Evolutionary conservation across 2,113 vertebrate genomes (phyloP).

Genomic region (Brienomyrus brachyistius): DNA sequence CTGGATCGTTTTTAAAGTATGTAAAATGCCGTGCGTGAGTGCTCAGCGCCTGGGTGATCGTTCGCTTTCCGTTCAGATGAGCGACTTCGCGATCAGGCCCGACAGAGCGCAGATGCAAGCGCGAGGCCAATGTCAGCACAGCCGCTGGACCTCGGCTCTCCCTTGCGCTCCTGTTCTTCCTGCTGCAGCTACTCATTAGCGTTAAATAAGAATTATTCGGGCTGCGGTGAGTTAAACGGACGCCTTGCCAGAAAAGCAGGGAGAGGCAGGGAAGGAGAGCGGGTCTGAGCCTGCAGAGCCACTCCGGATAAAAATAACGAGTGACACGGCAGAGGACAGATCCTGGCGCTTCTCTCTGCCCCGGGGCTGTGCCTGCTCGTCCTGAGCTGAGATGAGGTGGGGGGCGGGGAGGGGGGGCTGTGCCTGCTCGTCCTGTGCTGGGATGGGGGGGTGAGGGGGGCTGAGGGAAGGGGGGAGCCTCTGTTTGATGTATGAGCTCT

Average conservation of each 20-base stretch:
- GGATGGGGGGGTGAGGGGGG: not conserved
- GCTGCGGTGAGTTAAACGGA: conserved; percentile 32
- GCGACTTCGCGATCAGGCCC: not conserved
- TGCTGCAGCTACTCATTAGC: conserved; percentile 20
- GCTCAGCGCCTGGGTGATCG: not conserved
- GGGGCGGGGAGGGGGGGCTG: not conserved
- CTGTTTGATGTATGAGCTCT: conserved; percentile 78
- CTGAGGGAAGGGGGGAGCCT: conserved; percentile 40
- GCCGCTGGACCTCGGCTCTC: not conserved
- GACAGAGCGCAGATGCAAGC: not conserved
- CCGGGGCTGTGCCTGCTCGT: conserved; percentile 60
- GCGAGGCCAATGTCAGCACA: not conserved
- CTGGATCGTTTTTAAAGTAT: not conserved
- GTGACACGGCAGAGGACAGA: conserved; percentile 70
- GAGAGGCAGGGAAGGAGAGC: not conserved
- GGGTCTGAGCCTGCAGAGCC: conserved; percentile 46
- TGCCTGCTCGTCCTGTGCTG: no score
- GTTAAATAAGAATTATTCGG: conserved; percentile 36
- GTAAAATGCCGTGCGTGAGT: not conserved
- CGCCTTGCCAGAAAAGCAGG: conserved; percentile 33
- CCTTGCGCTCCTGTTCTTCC: not conserved
- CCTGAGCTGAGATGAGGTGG: conserved; percentile 24
- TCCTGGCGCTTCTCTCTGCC: conserved; percentile 59
- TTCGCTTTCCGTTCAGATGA: not conserved
- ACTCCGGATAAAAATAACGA: conserved; percentile 83